Conservation (phyloP, 23 tunicate genomes). For the Pegea sp. region DNA sequence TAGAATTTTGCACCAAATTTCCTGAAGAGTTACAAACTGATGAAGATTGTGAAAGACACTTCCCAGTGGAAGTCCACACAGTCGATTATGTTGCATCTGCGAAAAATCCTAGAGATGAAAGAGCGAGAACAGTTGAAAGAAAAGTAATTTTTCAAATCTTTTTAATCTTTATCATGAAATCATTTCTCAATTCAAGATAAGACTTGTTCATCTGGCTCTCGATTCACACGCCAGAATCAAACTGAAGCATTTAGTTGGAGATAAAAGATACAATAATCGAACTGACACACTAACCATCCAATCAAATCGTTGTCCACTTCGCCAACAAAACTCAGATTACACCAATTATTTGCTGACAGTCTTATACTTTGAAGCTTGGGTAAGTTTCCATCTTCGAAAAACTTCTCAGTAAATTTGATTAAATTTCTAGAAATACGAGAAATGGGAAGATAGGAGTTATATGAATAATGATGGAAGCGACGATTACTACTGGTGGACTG, state of each 20-base stretch:
- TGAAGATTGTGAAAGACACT: conserved; percentile 40
- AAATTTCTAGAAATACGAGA: conserved; percentile 25
- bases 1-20: conserved; percentile 69
- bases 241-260: conserved; percentile 22
- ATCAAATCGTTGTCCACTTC: conserved; percentile 42
- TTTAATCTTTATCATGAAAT: not conserved
- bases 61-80: conserved; percentile 54
- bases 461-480: conserved; percentile 15
- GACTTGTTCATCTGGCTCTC: conserved; percentile 39
- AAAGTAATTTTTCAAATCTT: not conserved
- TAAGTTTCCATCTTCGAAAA: conserved; percentile 3
- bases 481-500: conserved; percentile 48
- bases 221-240: conserved; percentile 37
- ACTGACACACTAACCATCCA: conserved; percentile 41
- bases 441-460: conserved; percentile 37
- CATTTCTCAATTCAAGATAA: conserved; percentile 33
- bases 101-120: conserved; percentile 14
- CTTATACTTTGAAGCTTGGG: conserved; percentile 89
- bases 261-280: conserved; percentile 11
- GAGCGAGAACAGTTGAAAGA: conserved; percentile 33
- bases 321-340: conserved; percentile 58
- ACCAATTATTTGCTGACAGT: conserved; percentile 54
- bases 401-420: not conserved
- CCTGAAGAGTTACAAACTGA: conserved; percentile 57
- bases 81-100: conserved; percentile 52